phyloP scores from a whole-genome alignment of 2,888 invertebrate genomes.

The Nomada ferruginata region DNA sequence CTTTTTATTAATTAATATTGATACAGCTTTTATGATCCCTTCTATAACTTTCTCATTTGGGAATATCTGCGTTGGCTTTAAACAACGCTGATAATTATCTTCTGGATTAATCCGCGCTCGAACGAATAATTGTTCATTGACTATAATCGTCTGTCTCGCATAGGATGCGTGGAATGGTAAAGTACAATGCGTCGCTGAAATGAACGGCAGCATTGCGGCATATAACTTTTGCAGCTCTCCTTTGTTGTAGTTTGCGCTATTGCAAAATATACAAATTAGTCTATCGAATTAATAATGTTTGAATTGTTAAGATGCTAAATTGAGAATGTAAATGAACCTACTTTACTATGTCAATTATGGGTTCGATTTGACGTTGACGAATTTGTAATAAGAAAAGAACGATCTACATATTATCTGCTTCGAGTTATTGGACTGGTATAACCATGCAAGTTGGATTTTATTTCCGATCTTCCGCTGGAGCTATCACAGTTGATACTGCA shows the following conservation, averaged over 20 bases:
- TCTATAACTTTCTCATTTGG: conserved; percentile 7
- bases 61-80: conserved; percentile 14
- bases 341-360: too few relatives aligned
- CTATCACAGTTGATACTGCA: conserved; percentile 40
- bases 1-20: too few relatives aligned
- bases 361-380: not conserved
- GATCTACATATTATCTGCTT: conserved; percentile 6
- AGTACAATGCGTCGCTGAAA: too few relatives aligned
- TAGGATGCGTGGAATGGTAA: not conserved
- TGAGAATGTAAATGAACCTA: too few relatives aligned
- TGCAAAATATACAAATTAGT: not conserved
- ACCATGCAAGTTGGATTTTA: conserved; percentile 39
- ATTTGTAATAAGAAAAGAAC: too few relatives aligned
- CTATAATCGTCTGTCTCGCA: not conserved
- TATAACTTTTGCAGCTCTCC: not conserved
- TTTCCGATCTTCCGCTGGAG: conserved; percentile 36
- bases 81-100: conserved; percentile 20
- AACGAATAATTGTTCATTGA: conserved; percentile 36
- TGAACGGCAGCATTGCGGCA: too few relatives aligned
- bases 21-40: too few relatives aligned
- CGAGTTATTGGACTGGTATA: conserved; percentile 30
- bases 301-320: not conserved
- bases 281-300: not conserved
- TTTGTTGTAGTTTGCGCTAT: not conserved
- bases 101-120: conserved; percentile 13